Percentiles rank a stretch among this genome's conserved stretches.
Evolutionary conservation across 2,113 vertebrate genomes (phyloP).

Genomic region (Daphoenositta chrysoptera): DNA sequence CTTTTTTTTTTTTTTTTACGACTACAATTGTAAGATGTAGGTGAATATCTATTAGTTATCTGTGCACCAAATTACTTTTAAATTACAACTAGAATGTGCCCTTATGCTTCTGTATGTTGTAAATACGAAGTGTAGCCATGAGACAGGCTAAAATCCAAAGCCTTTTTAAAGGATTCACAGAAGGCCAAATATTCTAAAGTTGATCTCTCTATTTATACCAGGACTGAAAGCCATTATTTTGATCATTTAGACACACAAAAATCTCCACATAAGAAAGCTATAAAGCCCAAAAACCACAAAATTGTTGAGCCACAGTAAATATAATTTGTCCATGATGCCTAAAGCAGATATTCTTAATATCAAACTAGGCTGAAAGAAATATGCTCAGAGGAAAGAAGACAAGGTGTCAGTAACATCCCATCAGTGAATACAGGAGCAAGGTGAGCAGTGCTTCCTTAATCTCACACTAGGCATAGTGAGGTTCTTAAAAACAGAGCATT

Average conservation of each 20-base stretch:
- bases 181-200: background rate
- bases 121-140: background rate
- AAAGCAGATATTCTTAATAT: background rate
- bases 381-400: background rate
- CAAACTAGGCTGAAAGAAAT: background rate
- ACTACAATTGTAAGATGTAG: background rate
- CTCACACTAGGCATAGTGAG: background rate
- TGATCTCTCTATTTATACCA: background rate
- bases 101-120: background rate
- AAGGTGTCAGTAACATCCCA: background rate
- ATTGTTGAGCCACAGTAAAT: background rate
- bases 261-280: background rate
- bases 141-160: background rate
- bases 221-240: background rate
- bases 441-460: background rate
- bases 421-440: background rate
- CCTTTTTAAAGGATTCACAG: background rate
- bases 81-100: background rate
- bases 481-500: background rate
- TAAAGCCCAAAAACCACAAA: background rate
- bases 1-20: background rate
- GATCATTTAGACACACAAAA: background rate
- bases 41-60: background rate
- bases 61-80: background rate
- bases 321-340: background rate